phyloP scores from a whole-genome alignment of 2,888 invertebrate species.

The Boloria euphrosyne region DNA sequence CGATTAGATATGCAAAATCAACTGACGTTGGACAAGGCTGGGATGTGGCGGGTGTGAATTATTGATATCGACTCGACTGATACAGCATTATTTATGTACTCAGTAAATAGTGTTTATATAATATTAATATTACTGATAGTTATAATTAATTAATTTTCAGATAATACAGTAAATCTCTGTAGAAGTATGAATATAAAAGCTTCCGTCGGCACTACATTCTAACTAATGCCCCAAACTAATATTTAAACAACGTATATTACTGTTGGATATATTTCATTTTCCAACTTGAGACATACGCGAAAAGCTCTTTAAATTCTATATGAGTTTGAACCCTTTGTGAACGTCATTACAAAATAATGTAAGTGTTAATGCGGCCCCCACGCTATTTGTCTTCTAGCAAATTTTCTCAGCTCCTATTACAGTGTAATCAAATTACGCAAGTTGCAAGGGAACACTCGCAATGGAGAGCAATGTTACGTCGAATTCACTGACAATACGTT shows the following conservation, averaged over 20 bases:
- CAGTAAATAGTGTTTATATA: neutral
- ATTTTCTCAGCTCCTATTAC: constrained; percentile 53
- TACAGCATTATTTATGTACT: constrained; percentile 5
- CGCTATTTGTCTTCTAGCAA: constrained; percentile 13
- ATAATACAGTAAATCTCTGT: too few species aligned
- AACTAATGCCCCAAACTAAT: too few species aligned
- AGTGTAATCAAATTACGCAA: constrained; percentile 73
- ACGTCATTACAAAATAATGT: constrained; percentile 10
- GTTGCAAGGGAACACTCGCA: constrained; percentile 64
- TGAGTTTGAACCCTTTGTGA: neutral
- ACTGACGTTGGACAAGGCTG: constrained; percentile 14
- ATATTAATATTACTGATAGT: neutral
- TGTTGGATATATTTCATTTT: neutral
- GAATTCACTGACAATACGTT: constrained; percentile 53
- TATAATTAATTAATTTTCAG: too few species aligned
- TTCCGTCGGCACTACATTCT: too few species aligned
- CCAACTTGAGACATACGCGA: neutral
- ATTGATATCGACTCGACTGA: constrained; percentile 17
- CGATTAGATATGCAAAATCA: constrained; percentile 26
- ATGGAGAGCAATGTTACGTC: constrained; percentile 51
- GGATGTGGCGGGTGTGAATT: constrained; percentile 18
- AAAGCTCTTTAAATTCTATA: constrained; percentile 3
- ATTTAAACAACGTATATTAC: neutral
- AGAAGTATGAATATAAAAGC: too few species aligned
- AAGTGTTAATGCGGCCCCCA: constrained; percentile 15